phyloP scores from a whole-genome alignment of 1,140 invertebrate genomes.

The Bombus polaris region DNA sequence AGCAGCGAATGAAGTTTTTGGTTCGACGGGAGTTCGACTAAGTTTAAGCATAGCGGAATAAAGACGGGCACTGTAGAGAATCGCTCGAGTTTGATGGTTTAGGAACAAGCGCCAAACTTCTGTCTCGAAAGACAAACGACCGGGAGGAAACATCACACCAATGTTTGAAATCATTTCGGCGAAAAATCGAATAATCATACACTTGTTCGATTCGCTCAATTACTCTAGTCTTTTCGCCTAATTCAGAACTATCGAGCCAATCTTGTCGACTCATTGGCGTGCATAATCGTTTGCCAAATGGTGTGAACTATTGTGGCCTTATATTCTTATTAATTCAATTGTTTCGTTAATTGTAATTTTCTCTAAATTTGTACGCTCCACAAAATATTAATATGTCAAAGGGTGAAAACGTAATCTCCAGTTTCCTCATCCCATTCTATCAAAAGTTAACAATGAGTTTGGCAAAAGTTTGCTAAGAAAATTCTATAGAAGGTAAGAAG shows the following conservation, averaged over 20 bases:
- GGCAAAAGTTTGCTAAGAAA: neutral
- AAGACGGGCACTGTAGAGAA: neutral
- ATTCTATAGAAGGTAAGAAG: neutral
- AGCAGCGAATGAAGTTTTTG: neutral
- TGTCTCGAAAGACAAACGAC: conserved; percentile 6
- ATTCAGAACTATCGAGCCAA: neutral
- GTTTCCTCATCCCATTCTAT: neutral
- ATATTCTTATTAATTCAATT: too few relatives aligned
- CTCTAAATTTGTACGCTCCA: too few relatives aligned
- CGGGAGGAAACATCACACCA: too few relatives aligned
- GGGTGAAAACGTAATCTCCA: neutral
- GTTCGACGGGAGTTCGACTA: neutral
- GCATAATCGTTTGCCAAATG: neutral
- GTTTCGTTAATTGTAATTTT: too few relatives aligned
- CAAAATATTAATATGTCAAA: neutral
- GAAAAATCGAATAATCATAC: neutral
- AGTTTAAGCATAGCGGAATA: neutral
- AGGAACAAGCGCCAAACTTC: conserved; percentile 1
- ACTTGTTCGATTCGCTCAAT: neutral
- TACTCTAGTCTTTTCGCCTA: neutral
- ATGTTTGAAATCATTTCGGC: neutral
- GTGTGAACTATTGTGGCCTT: too few relatives aligned
- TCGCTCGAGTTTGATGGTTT: neutral
- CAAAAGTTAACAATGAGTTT: too few relatives aligned
- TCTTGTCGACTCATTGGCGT: neutral